phyloP scores from a whole-genome alignment of 2,113 vertebrate genomes.

The Takifugu bimaculatus region DNA sequence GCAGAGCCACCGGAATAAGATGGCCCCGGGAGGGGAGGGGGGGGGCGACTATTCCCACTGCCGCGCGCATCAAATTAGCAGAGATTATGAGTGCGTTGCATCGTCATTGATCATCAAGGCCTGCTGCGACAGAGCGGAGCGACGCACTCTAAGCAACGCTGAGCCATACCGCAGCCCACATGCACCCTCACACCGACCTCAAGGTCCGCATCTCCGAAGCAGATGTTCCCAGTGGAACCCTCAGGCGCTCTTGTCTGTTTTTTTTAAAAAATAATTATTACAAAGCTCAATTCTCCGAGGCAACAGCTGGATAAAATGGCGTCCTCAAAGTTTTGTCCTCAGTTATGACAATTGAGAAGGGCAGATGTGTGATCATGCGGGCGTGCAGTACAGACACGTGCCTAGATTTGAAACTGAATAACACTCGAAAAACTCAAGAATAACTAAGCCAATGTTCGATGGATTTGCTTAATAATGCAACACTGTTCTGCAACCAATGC shows the following conservation, averaged over 20 bases:
- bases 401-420: no score
- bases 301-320: conserved; percentile 33
- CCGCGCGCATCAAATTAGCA: conserved; percentile 2
- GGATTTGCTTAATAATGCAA: no score
- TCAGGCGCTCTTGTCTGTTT: conserved; percentile 37
- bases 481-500: no score
- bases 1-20: no score
- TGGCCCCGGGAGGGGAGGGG: no score
- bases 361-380: no score
- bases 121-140: conserved; percentile 29
- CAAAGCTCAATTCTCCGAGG: conserved; percentile 9
- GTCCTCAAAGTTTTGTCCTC: background rate
- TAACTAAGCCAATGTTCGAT: no score
- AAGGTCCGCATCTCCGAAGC: conserved; percentile 8
- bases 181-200: background rate
- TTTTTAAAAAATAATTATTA: background rate
- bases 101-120: conserved; percentile 36
- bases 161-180: background rate
- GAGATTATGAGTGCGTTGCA: conserved; percentile 20
- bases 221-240: conserved; percentile 41
- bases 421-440: no score
- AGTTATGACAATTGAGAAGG: no score
- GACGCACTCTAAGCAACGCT: conserved; percentile 8
- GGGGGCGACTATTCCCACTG: no score
- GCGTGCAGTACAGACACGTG: no score